Evolutionary conservation across 92 coral and sea anemone genomes (phyloP), one percentile per base, ranked within the genome.

Genomic region (Meandrina meandrites): DNA sequence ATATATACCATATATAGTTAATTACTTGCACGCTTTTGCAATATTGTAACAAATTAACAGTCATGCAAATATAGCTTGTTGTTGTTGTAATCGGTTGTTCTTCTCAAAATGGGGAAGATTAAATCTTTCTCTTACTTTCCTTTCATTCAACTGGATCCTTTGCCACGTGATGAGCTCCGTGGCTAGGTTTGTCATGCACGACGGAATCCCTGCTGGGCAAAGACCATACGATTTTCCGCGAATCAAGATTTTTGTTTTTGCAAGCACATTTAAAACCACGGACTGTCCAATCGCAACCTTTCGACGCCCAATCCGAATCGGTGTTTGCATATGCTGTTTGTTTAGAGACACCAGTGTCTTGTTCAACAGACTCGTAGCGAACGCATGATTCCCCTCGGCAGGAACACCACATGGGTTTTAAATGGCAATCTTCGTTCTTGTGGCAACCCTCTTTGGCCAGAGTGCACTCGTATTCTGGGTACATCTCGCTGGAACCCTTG

Each of bases 251-350:
- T 69, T 51, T 67, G 57, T 87, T 69, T 21, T n/a, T 14, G 57
- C 90, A 81, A 5, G 47, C 32, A 27, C 90, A 81, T 5, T 16
- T 16, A 16, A 68, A 40, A 11, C 90, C 90, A 5, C 32, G 32
- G 19, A 70, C 42, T 32, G 30, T 70, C 42, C 75, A 88, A 24
- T 58, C 81, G 36, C 90, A 87, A 18, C 90, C 90, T 18, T 79
- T 30, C 82, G 81, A 62, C 31, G n/a, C 58, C 87, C 75, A 22
- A 64, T 81, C 1, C 32, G 28, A 24, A 31, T 4, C 3, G 21
- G 78, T 35, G 75, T 72, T 64, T 1, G 48, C 27, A 19, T 64
- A 81, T 67, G 18, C 28, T 2, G n/a, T 17, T 60, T 30, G 28
- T 31, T 30, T 40, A 19, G 19, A 32, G 72, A n/a, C 34, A 24